Conservation (phyloP, 2,888 invertebrate genomes). For the Tiliacea citrago region DNA sequence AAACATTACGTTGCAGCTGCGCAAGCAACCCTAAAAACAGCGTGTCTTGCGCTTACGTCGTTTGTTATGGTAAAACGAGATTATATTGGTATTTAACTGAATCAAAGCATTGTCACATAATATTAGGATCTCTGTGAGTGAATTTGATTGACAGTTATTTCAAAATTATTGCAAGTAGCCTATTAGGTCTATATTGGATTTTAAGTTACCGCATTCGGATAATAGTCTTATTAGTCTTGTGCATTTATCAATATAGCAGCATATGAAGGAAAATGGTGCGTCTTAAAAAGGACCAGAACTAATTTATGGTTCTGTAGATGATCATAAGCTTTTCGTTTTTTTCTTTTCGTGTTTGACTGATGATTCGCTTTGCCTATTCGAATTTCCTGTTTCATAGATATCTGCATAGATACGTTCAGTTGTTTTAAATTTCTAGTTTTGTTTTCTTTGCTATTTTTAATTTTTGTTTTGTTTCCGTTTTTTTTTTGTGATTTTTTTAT, state of each 20-base stretch:
- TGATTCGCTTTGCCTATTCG: not conserved
- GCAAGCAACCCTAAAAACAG: slow-evolving; percentile 17
- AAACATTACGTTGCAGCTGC: not conserved
- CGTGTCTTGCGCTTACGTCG: slow-evolving; percentile 42
- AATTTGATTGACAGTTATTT: slow-evolving; percentile 25
- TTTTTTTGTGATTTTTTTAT: no score
- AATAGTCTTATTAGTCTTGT: slow-evolving; percentile 2
- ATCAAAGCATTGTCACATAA: slow-evolving; percentile 39
- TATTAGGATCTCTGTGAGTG: slow-evolving; percentile 21
- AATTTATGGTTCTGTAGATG: slow-evolving; percentile 15
- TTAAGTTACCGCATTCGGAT: not conserved
- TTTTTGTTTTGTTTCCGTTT: no score
- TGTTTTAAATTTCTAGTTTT: no score
- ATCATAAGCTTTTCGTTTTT: slow-evolving; percentile 4
- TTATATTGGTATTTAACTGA: slow-evolving; percentile 38
- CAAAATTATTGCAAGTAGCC: slow-evolving; percentile 11
- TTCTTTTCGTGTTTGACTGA: not conserved
- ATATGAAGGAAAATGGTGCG: not conserved
- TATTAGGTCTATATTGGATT: slow-evolving; percentile 15
- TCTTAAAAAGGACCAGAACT: not conserved
- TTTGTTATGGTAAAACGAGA: slow-evolving; percentile 52
- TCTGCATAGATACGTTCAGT: not conserved
- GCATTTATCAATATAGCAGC: not conserved
- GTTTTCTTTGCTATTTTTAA: no score
- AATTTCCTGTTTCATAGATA: not conserved